These are phyloP conservation scores for Lepus americanus DNA, from an alignment of 2,113 vertebrate genomes.

Conservation along the genomic window DNA sequence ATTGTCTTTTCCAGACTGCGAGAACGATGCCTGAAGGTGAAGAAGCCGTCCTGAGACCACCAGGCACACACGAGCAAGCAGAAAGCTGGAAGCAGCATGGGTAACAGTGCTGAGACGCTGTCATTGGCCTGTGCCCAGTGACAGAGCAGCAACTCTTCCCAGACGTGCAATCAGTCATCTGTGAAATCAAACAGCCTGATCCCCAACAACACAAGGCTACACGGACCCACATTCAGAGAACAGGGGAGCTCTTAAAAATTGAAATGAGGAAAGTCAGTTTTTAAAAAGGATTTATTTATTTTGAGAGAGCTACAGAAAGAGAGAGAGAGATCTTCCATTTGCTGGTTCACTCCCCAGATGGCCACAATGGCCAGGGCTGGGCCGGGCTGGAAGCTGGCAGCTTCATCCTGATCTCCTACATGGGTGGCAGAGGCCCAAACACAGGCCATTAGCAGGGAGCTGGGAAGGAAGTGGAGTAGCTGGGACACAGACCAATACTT, in stretches of 20 bases:
- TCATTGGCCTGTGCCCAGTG: no score
- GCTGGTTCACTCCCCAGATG: no score
- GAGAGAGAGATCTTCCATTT: no score
- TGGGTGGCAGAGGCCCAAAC: no score
- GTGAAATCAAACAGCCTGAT: neutral
- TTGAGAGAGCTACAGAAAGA: no score
- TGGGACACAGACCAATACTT: no score
- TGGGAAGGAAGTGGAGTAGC: no score
- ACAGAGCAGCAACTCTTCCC: neutral
- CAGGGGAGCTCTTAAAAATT: neutral
- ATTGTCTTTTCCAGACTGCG: neutral
- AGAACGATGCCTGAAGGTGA: neutral
- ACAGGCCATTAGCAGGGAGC: no score
- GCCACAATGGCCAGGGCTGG: no score
- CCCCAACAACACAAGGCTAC: neutral
- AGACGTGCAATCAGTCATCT: neutral
- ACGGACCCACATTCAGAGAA: neutral
- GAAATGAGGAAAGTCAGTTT: neutral
- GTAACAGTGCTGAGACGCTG: neutral
- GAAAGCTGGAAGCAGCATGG: neutral
- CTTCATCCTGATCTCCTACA: no score
- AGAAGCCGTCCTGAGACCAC: neutral
- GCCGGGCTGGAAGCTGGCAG: no score
- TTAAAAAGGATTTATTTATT: neutral
- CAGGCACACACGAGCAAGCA: neutral